A percentile compares a stretch with the other conserved stretches of the same genome.
Conservation (phyloP, 2,888 invertebrate genomes). For the Dasypogon diadema region DNA sequence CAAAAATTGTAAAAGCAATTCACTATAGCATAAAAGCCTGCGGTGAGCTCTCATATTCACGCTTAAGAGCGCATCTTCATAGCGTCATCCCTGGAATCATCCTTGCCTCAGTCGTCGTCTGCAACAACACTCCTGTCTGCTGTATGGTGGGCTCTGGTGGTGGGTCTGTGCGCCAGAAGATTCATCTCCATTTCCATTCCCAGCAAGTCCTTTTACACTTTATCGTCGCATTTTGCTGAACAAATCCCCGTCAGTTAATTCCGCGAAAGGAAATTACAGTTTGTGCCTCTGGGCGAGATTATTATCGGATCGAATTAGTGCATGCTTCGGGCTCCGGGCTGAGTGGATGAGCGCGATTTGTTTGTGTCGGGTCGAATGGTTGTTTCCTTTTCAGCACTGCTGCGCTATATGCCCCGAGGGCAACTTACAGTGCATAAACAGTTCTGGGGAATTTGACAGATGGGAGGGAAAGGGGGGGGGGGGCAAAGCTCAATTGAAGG, state of each 20-base stretch:
- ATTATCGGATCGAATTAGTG: slow-evolving; percentile 68
- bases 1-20: slow-evolving; percentile 52
- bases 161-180: too few species aligned
- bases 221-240: slow-evolving; percentile 16
- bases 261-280: slow-evolving; percentile 69
- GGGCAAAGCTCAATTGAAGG: not conserved
- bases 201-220: slow-evolving; percentile 20
- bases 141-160: too few species aligned
- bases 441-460: too few species aligned
- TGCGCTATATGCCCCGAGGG: not conserved
- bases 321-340: slow-evolving; percentile 51
- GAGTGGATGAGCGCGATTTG: slow-evolving; percentile 17
- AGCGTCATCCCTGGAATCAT: not conserved
- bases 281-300: slow-evolving; percentile 67
- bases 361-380: slow-evolving; percentile 30
- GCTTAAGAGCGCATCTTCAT: not conserved
- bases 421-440: not conserved
- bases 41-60: not conserved
- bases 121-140: too few species aligned
- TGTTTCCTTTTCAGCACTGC: slow-evolving; percentile 37
- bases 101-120: not conserved
- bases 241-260: slow-evolving; percentile 64
- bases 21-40: slow-evolving; percentile 30
- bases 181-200: not conserved
- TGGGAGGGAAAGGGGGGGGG: too few species aligned